These are phyloP conservation scores for Anastatus disparis DNA, from an alignment of 1,140 invertebrate species.

Conservation along the genomic window DNA sequence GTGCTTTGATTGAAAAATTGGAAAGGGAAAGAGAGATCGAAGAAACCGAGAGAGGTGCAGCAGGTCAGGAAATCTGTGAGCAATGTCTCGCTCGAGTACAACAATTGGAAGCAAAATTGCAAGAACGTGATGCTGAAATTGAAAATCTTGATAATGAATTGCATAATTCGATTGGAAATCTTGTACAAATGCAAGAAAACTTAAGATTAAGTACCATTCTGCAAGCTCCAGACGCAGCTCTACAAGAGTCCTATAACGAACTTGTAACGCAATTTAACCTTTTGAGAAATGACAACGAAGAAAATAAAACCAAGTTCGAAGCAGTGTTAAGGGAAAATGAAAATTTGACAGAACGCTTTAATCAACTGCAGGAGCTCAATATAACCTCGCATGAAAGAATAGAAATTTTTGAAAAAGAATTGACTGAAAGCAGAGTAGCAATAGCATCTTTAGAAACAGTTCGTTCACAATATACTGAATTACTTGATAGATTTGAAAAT, in stretches of 20 bases:
- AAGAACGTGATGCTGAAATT: conserved; percentile 78
- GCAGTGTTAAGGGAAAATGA: conserved; percentile 70
- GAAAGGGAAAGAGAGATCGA: conserved; percentile 46
- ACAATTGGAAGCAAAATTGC: conserved; percentile 71
- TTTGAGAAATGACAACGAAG: conserved; percentile 69
- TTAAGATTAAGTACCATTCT: conserved; percentile 49
- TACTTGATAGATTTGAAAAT: conserved; percentile 26
- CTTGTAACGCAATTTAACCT: conserved; percentile 52
- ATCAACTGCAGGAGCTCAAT: conserved; percentile 62
- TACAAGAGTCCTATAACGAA: conserved; percentile 53
- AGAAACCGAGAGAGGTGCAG: conserved; percentile 18
- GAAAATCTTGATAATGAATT: conserved; percentile 77
- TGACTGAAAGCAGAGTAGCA: conserved; percentile 26
- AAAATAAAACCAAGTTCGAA: conserved; percentile 68
- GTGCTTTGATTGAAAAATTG: conserved; percentile 49
- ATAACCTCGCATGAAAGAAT: conserved; percentile 56
- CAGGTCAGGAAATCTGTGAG: conserved; percentile 49
- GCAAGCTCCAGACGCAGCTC: conserved; percentile 28
- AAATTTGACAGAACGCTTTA: conserved; percentile 66
- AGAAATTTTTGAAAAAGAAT: conserved; percentile 56
- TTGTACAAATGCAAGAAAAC: conserved; percentile 58
- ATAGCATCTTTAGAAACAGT: not conserved
- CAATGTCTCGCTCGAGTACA: conserved; percentile 53
- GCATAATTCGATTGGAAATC: conserved; percentile 70
- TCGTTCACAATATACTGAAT: conserved; percentile 35